phyloP scores from a whole-genome alignment of 2,113 vertebrate species.

The Micronycteris hirsuta region DNA sequence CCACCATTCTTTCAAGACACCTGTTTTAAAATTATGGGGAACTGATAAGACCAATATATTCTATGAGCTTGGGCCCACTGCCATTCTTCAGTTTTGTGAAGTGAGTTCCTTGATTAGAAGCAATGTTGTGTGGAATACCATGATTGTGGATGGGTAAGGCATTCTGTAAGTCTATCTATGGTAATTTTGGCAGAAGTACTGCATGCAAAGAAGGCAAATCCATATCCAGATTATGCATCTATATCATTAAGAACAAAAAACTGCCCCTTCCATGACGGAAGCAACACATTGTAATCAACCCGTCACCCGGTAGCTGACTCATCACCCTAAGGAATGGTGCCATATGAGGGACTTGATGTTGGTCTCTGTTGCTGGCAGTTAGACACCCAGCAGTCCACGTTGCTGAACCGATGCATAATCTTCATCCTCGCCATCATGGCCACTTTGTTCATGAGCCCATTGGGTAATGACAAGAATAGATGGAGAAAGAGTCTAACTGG shows the following conservation, averaged over 20 bases:
- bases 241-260: not conserved
- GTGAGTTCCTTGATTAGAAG: not conserved
- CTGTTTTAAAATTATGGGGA: not conserved
- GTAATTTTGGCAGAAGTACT: not conserved
- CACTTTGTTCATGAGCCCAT: not conserved
- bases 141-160: not conserved
- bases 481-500: not conserved
- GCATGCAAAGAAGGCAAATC: not conserved
- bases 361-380: not conserved
- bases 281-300: not conserved
- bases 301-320: not conserved
- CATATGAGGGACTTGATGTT: not conserved
- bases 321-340: not conserved
- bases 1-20: not conserved
- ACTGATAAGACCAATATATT: not conserved
- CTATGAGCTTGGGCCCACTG: not conserved
- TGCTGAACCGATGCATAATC: not conserved
- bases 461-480: not conserved
- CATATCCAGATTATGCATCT: not conserved
- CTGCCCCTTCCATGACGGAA: not conserved
- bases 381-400: not conserved
- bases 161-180: not conserved
- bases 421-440: not conserved
- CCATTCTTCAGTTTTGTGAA: not conserved
- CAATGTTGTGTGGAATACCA: not conserved